Evolutionary conservation across 2,113 vertebrate species (phyloP).

Genomic region (Heterocephalus glaber): DNA sequence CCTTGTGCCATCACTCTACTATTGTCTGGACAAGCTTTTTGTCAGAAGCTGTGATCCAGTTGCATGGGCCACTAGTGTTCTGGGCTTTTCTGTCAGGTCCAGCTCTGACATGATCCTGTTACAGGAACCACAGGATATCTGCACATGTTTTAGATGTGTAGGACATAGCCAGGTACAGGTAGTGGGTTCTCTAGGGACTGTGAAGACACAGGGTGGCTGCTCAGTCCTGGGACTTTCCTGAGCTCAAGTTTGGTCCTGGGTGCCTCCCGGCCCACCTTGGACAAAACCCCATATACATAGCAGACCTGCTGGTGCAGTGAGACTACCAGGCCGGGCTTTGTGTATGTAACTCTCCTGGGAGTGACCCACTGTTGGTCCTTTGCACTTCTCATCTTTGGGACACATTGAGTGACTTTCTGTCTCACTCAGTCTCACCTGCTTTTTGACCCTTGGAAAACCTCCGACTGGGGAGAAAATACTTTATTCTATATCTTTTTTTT

Average conservation of each 20-base stretch:
- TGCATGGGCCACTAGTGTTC: background rate
- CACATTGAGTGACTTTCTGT: background rate
- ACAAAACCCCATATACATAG: background rate
- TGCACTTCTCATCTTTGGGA: background rate
- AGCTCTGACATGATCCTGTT: background rate
- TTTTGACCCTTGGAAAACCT: background rate
- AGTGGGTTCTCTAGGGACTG: background rate
- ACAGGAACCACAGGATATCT: background rate
- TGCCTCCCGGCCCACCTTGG: background rate
- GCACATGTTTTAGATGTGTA: background rate
- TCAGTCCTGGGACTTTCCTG: background rate
- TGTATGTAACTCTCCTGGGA: background rate
- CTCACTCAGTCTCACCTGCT: background rate
- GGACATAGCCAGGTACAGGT: background rate
- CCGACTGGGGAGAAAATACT: background rate
- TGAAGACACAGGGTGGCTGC: background rate
- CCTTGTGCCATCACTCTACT: background rate
- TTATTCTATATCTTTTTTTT: background rate
- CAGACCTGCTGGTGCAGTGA: background rate
- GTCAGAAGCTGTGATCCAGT: background rate
- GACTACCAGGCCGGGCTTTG: background rate
- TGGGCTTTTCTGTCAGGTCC: background rate
- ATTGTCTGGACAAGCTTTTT: background rate
- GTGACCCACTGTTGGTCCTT: background rate
- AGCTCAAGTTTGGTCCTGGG: background rate